Evolutionary conservation across 2,888 invertebrate species (phyloP), one percentile per base, ranked within the genome.

Genomic region (Noctua fimbriata): DNA sequence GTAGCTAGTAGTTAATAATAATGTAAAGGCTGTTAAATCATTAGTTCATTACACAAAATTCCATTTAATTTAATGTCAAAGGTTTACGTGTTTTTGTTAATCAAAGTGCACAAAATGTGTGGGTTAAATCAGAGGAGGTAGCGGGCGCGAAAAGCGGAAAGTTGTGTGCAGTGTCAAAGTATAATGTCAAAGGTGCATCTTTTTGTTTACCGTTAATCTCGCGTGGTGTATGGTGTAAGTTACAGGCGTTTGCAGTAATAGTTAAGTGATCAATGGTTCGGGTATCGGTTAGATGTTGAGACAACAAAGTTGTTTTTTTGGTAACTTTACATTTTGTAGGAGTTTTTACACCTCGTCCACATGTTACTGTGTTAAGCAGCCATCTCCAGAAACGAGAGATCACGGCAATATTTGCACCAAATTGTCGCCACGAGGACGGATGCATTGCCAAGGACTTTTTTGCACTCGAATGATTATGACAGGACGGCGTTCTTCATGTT

Each of bases 161-260:
- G 41, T 65, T 79, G 66, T 24, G 73, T 83, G 84, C 79, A 80
- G 78, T 83, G 82, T 49, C 75, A 83, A 87, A 86, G 81, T 83
- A 80, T 63, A 88, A 88, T 84, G 87, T 83, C 88, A 88, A 84
- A 86, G 87, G 81, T 84, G 73, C 81, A 87, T 82, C 86, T 88
- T 88, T 88, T 88, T 81, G 88, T 84, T 74, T 83, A 87, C 88
- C 78, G 88, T 88, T 88, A 86, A 86, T 86, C 81, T 81, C 70
- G 82, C 73, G 60, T 63, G 44, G 76, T 75, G 85, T 74, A 14
- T 85, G 81, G 83, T 73, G 7, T 14, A 79, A 52, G 73, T 65
- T 21, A 73, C 18, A 47, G 47, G 63, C 36, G 60, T 16, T n/a
- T 55, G 83, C 70, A 16, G 74, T 16, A 0, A 9, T 36, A 14